phyloP scores from a whole-genome alignment of 2,888 invertebrate genomes.

The Zootermopsis nevadensis region DNA sequence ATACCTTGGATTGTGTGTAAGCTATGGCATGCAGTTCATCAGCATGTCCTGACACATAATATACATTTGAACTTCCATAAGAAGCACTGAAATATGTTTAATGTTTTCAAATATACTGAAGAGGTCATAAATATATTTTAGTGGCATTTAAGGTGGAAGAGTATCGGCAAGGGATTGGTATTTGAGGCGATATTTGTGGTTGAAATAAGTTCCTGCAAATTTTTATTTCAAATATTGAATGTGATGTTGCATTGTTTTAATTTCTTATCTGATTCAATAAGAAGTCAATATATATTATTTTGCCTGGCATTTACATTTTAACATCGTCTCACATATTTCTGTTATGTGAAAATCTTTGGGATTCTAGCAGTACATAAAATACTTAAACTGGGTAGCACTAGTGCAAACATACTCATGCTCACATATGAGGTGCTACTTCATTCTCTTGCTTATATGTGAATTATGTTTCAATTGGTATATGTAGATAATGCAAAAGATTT shows the following conservation, averaged over 20 bases:
- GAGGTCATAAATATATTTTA: too few species aligned
- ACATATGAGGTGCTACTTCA: not conserved
- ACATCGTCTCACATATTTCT: not conserved
- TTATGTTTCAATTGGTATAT: slow-evolving; percentile 2
- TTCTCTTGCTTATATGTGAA: not conserved
- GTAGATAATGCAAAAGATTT: not conserved
- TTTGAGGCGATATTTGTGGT: too few species aligned
- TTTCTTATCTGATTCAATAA: not conserved
- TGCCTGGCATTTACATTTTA: not conserved
- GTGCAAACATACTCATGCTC: not conserved
- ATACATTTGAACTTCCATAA: too few species aligned
- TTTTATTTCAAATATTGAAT: not conserved
- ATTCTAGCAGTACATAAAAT: not conserved
- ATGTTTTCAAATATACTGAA: too few species aligned
- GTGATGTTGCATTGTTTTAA: not conserved
- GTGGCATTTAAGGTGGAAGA: too few species aligned
- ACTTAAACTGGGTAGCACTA: not conserved
- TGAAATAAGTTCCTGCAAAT: not conserved
- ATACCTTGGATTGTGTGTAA: too few species aligned
- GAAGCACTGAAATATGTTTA: too few species aligned
- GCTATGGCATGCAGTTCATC: too few species aligned
- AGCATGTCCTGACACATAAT: too few species aligned
- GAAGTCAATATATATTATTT: not conserved
- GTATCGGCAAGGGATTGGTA: too few species aligned
- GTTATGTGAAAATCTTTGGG: not conserved